Evolutionary conservation across 2,797 vertebrate genomes (phyloP), one percentile per base, ranked within the genome.

Genomic region (Scolopax bukidnonensis): DNA sequence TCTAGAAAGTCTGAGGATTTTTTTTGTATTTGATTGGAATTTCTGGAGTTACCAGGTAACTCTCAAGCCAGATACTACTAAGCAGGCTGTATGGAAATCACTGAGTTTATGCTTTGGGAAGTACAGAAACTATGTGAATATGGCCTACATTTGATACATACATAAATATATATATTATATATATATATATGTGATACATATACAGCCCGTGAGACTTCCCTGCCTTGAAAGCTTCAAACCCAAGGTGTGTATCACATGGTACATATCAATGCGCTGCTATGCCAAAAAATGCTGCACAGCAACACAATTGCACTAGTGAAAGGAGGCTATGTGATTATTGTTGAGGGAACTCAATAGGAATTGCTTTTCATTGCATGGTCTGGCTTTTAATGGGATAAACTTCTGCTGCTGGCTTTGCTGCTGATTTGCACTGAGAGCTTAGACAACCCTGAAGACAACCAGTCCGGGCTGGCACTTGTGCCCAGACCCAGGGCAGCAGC

Each of bases 401-500:
- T 36, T 25, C 27, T 65, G 10, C n/a, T 50, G 0, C 8, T 21
- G 51, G n/a, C 40, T 74, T 76, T 90, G 77, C 16, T 16, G 13
- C 38, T 75, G 59, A 14, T 50, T 54, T 43, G 32, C 38, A 20
- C 20, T 5, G 32, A 20, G 6, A 36, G 21, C 21, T 69, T 4
- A 25, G 82, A 32, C 70, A 94, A 25, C 8, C 28, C 41, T 10
- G 2, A 18, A 48, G 40, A 40, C 40, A 40, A 40, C 40, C 40
- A 36, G 36, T 36, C 36, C 36, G 36, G 36, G 36, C 41, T 32
- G 71, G 32, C 43, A 11, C 18, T 28, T 40, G 47, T 12, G 33
- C 50, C 30, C 0, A 0, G 25, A 36, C 10, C 54, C 27, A 27
- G 8, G 4, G 33, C 38, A 30, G 74, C 6, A 11, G 38, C 50